Evolutionary conservation across 2,888 invertebrate species (phyloP).

Genomic region (Drosophila mercatorum): DNA sequence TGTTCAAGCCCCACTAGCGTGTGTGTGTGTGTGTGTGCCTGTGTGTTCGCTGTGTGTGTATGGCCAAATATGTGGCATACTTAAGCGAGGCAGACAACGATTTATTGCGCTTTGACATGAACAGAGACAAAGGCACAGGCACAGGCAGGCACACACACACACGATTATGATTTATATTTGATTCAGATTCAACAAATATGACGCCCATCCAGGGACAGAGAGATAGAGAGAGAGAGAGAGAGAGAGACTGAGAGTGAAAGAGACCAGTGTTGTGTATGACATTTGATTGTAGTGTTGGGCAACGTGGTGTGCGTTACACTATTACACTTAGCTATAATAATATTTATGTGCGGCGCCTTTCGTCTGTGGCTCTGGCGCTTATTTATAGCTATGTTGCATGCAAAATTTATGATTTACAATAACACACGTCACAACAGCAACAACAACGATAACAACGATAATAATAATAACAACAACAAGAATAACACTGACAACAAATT

Average conservation of each 20-base stretch:
- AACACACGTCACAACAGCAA: conserved; percentile 54
- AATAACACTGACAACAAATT: conserved; percentile 32
- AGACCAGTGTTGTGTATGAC: conserved; percentile 18
- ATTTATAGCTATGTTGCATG: conserved; percentile 77
- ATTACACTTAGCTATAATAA: conserved; percentile 74
- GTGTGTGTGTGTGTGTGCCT: conserved; percentile 13
- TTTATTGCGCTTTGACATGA: conserved; percentile 75
- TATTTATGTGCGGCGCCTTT: conserved; percentile 62
- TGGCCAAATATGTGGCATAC: conserved; percentile 52
- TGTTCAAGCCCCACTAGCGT: conserved; percentile 17
- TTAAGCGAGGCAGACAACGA: conserved; percentile 58
- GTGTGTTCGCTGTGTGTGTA: neutral
- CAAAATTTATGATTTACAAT: conserved; percentile 77
- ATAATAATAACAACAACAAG: conserved; percentile 32
- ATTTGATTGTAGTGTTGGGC: conserved; percentile 35
- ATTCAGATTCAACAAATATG: conserved; percentile 75
- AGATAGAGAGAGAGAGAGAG: too few relatives aligned
- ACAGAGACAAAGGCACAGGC: conserved; percentile 30
- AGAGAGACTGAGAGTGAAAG: neutral
- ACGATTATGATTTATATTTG: conserved; percentile 75
- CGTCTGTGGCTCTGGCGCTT: conserved; percentile 52
- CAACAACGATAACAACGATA: conserved; percentile 31
- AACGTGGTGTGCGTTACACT: conserved; percentile 64
- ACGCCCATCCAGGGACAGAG: conserved; percentile 22
- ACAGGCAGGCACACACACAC: conserved; percentile 35